Evolutionary conservation across 2,797 vertebrate species (phyloP), one percentile per base, ranked within the genome.

Genomic region (Hybognathus amarus): DNA sequence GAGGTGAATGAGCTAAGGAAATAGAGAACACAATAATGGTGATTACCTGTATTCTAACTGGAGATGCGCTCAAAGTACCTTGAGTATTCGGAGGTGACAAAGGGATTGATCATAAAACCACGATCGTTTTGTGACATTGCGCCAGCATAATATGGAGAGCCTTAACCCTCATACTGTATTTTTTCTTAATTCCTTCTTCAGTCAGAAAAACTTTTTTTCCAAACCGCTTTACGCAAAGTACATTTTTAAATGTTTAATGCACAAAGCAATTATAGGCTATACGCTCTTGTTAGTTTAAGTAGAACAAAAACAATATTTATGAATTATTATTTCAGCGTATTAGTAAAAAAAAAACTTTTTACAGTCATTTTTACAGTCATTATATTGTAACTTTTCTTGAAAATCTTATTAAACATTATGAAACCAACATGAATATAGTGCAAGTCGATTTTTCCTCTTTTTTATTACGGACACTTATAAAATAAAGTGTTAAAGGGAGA

Each of bases 1-100:
- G 73, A 59, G 52, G 52, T 40, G 33, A 75, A 59, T 40, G 13
- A 75, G 50, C 50, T 24, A 47, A 40, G 73, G 52, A 38, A 59
- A 56, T 10, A 22, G 33, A 75, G 12, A 10, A 56, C 50, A 17
- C 52, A 38, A 6, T 56, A 75, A 38, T 17, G 52, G 33, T 15
- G 33, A 56, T 40, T 75, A 56, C n/a, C n/a, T n/a, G n/a, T n/a
- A 33, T 56, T 73, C 18, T 38, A 38, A n/a, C 6, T 54, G 50
- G 30, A 75, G 33, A 75, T 13, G 50, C 0, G 6, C 50, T 75
- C 2, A 56, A 56, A 75, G 52, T 56, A 38, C 1, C 50, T 56
- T 4, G 6, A n/a, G 30, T n/a, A 15, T 54, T 75, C 7, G 2
- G 30, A 75, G 36, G 18, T 74, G 71, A 36, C 20, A 22, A 18